Evolutionary conservation across 2,888 invertebrate genomes (phyloP), one percentile per base, ranked within the genome.

Genomic region (Anthrax anthrax): DNA sequence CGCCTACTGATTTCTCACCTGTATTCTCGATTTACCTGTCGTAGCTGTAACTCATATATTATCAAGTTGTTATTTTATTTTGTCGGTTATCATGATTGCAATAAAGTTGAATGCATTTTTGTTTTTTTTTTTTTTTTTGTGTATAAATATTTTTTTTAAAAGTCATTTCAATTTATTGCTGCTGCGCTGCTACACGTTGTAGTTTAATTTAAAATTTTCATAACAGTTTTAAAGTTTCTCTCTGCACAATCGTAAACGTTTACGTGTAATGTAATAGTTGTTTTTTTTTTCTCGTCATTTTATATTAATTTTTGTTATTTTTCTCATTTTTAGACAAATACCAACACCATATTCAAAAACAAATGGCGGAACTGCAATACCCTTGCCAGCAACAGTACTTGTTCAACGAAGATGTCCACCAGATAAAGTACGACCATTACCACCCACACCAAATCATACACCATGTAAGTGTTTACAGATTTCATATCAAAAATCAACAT

Each of bases 401-500:
- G 84, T 84, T 43, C 78, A 77, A 52, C 74, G 84, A 53, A 75
- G 84, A 65, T 84, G 84, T 56, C 83, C 84, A 45, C 84, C 84
- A 54, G 85, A 85, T 71, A 84, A 85, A 63, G 75, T 78, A 52
- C 75, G 85, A 48, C 85, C 85, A 13, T 72, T 84, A 55, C 83
- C 84, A 13, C 75, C 79, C 46, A 79, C 80, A 32, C 78, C 78
- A 29, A 70, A 71, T 48, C 77, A 77, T 52, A 60, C 63, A 54
- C 65, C 67, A 58, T 63, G 69, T 69, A 63, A 68, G 68, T 65
- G 47, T 49, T 9, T 27, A n/a, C n/a, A n/a, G n/a, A n/a, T n/a
- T 27, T 27, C 9, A 27, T 27, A 27, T 5, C 5, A 8, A 9
- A 27, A 8, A 9, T 8, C 23, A 27, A 27, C 5, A 9, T 9